phyloP scores from a whole-genome alignment of 2,888 invertebrate species.

The Lycocerus yunnanus region DNA sequence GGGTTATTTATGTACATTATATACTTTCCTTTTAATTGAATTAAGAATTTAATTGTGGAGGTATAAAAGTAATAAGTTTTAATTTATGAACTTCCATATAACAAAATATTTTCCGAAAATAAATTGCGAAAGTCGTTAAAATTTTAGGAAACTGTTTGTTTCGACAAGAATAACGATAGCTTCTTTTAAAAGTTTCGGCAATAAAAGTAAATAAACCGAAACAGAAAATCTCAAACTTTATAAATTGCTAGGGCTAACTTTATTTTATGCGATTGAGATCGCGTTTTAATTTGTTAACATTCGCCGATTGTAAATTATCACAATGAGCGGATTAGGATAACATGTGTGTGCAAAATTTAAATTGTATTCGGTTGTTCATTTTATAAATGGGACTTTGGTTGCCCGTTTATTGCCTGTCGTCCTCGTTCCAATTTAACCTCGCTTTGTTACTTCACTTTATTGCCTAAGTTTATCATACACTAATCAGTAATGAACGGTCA shows the following conservation, averaged over 20 bases:
- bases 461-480: not conserved
- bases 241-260: not conserved
- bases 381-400: not conserved
- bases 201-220: not conserved
- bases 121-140: slow-evolving; percentile 2
- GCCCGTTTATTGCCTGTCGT: not conserved
- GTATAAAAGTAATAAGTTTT: not conserved
- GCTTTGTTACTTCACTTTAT: not conserved
- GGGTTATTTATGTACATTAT: slow-evolving; percentile 7
- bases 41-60: slow-evolving; percentile 1
- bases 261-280: not conserved
- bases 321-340: not conserved
- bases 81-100: not conserved
- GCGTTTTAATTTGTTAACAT: not conserved
- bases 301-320: not conserved
- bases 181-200: not conserved
- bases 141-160: not conserved
- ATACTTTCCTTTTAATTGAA: slow-evolving; percentile 1
- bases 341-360: not conserved
- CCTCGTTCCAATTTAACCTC: not conserved
- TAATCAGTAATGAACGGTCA: too few relatives aligned
- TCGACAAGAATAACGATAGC: not conserved
- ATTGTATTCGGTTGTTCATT: not conserved
- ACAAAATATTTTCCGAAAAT: not conserved
- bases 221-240: not conserved